Conservation (phyloP, 2,797 vertebrate species). For the Cirrhinus molitorella region DNA sequence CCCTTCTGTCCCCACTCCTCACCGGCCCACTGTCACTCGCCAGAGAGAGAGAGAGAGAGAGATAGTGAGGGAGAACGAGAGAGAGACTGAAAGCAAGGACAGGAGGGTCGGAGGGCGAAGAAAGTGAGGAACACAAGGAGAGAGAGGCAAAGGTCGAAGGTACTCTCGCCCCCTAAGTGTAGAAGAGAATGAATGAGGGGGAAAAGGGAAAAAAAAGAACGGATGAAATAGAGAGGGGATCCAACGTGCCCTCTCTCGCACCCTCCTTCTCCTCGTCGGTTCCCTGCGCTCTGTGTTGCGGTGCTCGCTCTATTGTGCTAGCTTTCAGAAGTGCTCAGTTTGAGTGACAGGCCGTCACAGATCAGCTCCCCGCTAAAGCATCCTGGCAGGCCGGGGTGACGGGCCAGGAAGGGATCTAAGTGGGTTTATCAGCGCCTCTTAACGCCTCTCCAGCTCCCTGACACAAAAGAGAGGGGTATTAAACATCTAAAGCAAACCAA, state of each 20-base stretch:
- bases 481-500: constrained; percentile 99
- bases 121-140: constrained; percentile 46
- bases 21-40: constrained; percentile 62
- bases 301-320: constrained; percentile 97
- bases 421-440: constrained; percentile 99
- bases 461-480: constrained; percentile 99
- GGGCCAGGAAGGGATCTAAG: constrained; percentile 99
- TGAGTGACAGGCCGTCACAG: constrained; percentile 99
- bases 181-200: neutral
- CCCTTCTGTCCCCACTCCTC: constrained; percentile 77
- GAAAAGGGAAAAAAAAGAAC: constrained; percentile 18
- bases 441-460: constrained; percentile 97
- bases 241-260: constrained; percentile 55
- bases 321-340: constrained; percentile 98
- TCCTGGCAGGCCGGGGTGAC: constrained; percentile 97
- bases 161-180: constrained; percentile 34
- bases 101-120: constrained; percentile 47
- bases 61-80: neutral
- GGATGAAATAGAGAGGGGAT: constrained; percentile 45
- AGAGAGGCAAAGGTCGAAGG: constrained; percentile 40
- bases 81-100: constrained; percentile 48
- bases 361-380: constrained; percentile 99
- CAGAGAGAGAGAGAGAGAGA: constrained; percentile 36
- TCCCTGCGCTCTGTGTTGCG: constrained; percentile 80
- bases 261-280: constrained; percentile 80